phyloP scores from a whole-genome alignment of 37 sponge, comb jelly and placozoan species.

The Beroe ovata region DNA sequence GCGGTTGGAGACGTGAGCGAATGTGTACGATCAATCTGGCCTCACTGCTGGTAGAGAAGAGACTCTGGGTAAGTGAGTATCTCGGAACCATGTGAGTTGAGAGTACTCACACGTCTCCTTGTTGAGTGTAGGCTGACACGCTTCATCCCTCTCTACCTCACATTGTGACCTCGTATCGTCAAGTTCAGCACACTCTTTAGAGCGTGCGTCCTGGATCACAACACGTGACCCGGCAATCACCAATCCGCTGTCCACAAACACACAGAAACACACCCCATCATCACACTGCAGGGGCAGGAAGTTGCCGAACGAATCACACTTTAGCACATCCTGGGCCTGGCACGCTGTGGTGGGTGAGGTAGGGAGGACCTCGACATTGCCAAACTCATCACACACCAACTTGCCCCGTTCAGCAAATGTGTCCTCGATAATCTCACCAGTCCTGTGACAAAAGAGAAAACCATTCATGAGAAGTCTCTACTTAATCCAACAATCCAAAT shows the following conservation, averaged over 20 bases:
- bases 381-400: constrained; percentile 58
- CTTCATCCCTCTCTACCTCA: constrained; percentile 36
- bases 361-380: constrained; percentile 34
- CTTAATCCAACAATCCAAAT: too few relatives aligned
- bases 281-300: constrained; percentile 39
- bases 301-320: constrained; percentile 50
- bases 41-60: too few relatives aligned
- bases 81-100: too few relatives aligned
- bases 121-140: constrained; percentile 6
- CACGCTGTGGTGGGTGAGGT: constrained; percentile 43
- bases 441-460: too few relatives aligned
- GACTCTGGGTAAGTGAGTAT: too few relatives aligned
- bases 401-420: constrained; percentile 29
- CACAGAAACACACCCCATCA: constrained; percentile 43
- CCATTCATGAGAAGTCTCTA: too few relatives aligned
- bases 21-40: too few relatives aligned
- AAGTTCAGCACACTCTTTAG: neutral
- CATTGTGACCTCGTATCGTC: neutral
- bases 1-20: too few relatives aligned
- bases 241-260: constrained; percentile 45
- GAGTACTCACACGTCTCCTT: neutral
- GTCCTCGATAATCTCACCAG: neutral
- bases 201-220: neutral
- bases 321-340: constrained; percentile 36
- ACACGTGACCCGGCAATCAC: neutral